phyloP scores from a whole-genome alignment of 2,113 vertebrate genomes.

The Dasypus novemcinctus region DNA sequence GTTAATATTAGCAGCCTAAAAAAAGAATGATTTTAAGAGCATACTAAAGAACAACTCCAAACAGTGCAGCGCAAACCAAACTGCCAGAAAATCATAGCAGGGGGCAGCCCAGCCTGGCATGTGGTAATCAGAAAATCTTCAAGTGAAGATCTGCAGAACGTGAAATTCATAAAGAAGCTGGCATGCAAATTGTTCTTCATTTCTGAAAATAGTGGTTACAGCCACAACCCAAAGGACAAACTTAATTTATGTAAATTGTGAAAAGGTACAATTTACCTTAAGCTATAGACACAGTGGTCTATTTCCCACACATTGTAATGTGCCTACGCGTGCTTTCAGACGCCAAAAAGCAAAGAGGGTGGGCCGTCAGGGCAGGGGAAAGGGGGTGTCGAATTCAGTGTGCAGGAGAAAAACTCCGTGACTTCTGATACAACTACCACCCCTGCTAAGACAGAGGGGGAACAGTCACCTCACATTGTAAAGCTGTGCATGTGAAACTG shows the following conservation, averaged over 20 bases:
- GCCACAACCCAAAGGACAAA: neutral
- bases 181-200: neutral
- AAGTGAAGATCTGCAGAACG: neutral
- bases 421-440: neutral
- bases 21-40: conserved; percentile 6
- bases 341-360: neutral
- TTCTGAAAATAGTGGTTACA: neutral
- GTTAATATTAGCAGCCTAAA: neutral
- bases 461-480: neutral
- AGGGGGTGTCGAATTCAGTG: neutral
- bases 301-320: neutral
- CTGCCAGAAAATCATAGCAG: neutral
- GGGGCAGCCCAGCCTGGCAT: neutral
- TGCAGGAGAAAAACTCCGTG: neutral
- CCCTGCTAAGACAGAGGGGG: neutral
- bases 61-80: neutral
- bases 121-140: neutral
- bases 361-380: neutral
- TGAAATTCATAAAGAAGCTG: neutral
- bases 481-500: neutral
- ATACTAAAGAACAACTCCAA: neutral
- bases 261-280: neutral
- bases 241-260: neutral
- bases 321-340: neutral
- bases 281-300: neutral